A percentile compares a stretch with the other conserved stretches of the same genome.
phyloP scores from a whole-genome alignment of 2,797 vertebrate genomes.

The Poecile montanus region DNA sequence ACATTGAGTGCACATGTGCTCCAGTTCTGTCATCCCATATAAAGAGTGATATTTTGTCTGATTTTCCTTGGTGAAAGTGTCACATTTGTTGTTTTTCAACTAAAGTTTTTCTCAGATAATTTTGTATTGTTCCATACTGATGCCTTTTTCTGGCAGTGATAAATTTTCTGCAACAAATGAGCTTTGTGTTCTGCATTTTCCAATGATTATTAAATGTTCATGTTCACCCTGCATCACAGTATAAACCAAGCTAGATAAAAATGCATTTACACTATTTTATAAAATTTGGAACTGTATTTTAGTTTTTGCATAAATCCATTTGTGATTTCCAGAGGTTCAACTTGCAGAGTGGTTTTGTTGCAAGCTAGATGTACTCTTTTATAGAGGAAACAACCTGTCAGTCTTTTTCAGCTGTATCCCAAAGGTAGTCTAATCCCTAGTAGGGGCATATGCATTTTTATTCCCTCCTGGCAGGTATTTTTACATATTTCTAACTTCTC shows the following conservation, averaged over 20 bases:
- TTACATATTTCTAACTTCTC: neutral
- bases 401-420: neutral
- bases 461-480: neutral
- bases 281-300: neutral
- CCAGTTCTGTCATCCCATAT: neutral
- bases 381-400: neutral
- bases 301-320: neutral
- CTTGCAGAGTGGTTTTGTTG: neutral
- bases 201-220: neutral
- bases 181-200: neutral
- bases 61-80: neutral
- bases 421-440: neutral
- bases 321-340: neutral
- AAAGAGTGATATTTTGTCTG: neutral
- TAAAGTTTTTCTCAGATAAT: neutral
- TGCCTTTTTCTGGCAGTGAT: neutral
- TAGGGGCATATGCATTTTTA: neutral
- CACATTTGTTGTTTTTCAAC: neutral
- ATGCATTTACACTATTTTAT: neutral
- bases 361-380: neutral
- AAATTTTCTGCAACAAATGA: neutral
- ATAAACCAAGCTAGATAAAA: neutral
- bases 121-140: neutral
- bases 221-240: neutral
- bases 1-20: neutral